Base-by-base conservation (phyloP, 2,113 vertebrate species). In the Pipra filicauda region DNA sequence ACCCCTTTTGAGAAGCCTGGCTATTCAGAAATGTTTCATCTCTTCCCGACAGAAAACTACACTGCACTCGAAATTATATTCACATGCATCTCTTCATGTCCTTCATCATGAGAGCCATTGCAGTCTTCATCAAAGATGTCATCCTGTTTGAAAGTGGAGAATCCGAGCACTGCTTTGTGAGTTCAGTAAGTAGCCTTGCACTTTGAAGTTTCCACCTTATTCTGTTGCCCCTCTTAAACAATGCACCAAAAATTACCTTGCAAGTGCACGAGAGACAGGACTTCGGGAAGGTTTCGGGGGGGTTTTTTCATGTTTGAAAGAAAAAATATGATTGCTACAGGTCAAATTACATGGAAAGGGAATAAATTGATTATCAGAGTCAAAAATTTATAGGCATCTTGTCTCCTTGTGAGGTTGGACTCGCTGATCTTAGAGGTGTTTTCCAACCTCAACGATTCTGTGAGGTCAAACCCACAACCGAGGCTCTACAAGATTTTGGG, bases 21-120 rank as follows among this genome's bases (percentile, higher is more conserved):
- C 57, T 76, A 1, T 66, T 89, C 35, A 78, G 41, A 84, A 90
- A 26, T 27, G n/a, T 65, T 82, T 80, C 6, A 14, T 80, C 44
- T 92, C 74, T 78, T 83, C 93, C 39, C 84, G n/a, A 27, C 91
- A 99, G 99, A 97, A 99, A 99, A 88, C 98, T 99, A 15, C 99
- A 99, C 96, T 99, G 99, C 91, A 99, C 99, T 1, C 97, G 99
- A 82, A 99, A 99, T 96, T 99, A 99, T 95, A 99, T 99, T 95
- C 99, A 99, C 95, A 99, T 99, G 97, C 99, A 99, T 70, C 98
- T 99, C 41, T 99, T 99, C 97, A 97, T 98, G 89, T 99, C 99
- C 62, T 99, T 99, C 94, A 99, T 99, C 94, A 97, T 99, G 98
- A 98, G 99, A 96, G 99, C 99, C 41, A 97, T 99, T 0, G 98